Evolutionary conservation across 2,888 invertebrate genomes (phyloP), one percentile per base, ranked within the genome.

Genomic region (Troilus luridus): DNA sequence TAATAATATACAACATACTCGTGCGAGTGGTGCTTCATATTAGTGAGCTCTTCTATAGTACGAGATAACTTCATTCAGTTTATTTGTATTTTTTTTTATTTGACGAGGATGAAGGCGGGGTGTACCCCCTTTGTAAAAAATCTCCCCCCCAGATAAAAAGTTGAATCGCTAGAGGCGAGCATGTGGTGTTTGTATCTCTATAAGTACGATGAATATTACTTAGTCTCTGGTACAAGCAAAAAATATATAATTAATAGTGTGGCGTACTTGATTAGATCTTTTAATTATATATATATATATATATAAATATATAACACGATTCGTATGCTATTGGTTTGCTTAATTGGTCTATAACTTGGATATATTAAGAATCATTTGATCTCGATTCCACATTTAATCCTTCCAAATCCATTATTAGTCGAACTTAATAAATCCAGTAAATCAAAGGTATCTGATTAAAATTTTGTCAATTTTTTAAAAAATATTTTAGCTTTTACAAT

Each of bases 41-140:
- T 41, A 24, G 67, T 14, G 24, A 67, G 67, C 24, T 24, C 7
- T n/a, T 27, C 67, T 67, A 24, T 27, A 12, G 24, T 67, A 19
- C 21, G 72, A 77, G 72, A 77, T 77, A 77, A 77, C 72, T 77
- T 77, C 72, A 77, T 77, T 77, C 72, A 41, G 17, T 17, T 77
- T 77, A 77, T 77, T 77, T 77, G 72, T 77, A 77, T 77, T 77
- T 67, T 67, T 77, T 77, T 77, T 77, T 77, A 77, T 77, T 77
- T 17, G 72, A 27, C 41, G 17, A 27, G 27, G 72, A 41, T 27
- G 72, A 27, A 77, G 27, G 72, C 41, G 8, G 72, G 27, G 27
- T 41, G 72, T 41, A 77, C 72, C 72, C 41, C 72, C 72, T 77
- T 9, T 8, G 17, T 21, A 77, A 27, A 77, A 41, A 77, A 77